Base-by-base conservation (phyloP, 2,113 vertebrate genomes). In the Salminus brasiliensis region DNA sequence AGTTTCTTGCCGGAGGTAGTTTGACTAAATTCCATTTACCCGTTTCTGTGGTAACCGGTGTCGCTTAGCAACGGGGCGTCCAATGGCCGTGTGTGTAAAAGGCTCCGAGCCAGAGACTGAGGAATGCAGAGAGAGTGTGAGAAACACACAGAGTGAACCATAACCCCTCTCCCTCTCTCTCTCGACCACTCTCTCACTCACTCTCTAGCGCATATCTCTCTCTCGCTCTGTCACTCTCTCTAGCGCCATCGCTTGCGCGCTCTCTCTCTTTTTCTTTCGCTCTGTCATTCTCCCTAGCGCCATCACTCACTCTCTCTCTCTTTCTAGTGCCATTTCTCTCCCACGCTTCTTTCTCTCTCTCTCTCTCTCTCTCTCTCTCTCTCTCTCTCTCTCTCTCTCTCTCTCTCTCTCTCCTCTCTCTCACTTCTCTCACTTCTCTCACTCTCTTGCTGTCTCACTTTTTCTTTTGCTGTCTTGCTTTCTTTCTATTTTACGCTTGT, bases 1-100 rank as follows among this genome's bases (percentile, higher is more conserved):
- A 53, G 45, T 77, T 81, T 71, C 45, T 45, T 29, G 45, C 77
- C 79, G 88, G 88, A 86, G 85, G 87, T 87, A 82, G 84, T 88
- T 90, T 91, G 62, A 84, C 75, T 78, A 76, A 81, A 88, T 85
- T 85, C 84, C 86, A 90, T 86, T 90, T 81, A 85, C 65, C 82
- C 81, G 90, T 94, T 93, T 91, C 91, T 88, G 86, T 92, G 87
- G 91, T 84, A 92, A 91, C 92, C 43, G 2, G 47, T 59, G 79
- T 92, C 84, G 83, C 89, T 82, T 91, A 90, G 91, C 88, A 90
- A 91, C 90, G 9, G 55, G 80, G 27, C 21, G 12, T 68, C 89
- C 88, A 88, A 83, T 88, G 68, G 73, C 76, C 12, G 77, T 69
- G 66, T 45, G 76, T 70, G 66, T 75, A 70, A 41, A 59, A 49